Base-by-base conservation (phyloP, 2,888 invertebrate genomes). In the Microdon myrmicae region DNA sequence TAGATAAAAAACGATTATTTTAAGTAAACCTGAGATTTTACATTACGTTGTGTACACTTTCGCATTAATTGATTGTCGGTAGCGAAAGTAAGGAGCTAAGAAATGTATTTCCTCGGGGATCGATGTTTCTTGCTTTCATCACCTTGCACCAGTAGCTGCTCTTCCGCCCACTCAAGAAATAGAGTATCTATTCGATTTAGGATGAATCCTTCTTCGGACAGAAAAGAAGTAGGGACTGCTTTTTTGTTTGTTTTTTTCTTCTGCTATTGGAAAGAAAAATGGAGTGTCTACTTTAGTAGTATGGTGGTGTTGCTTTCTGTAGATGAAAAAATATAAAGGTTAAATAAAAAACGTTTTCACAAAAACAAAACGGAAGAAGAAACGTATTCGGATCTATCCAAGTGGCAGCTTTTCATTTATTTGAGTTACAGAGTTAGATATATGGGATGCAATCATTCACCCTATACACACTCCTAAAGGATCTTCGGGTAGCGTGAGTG, bases 61-160 rank as follows among this genome's bases (percentile, higher is more conserved):
- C 3, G 29, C 14, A 8, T 31, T 54, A 41, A 54, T 54, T 55
- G 55, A 55, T 55, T 32, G 29, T 39, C 32, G 16, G 17, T 54
- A 10, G 13, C 9, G 45, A 29, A 22, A 20, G 22, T 16, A 10
- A n/a, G 2, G 13, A 22, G 4, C n/a, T 5, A 12, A 7, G 25
- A 25, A 29, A 3, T 4, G 19, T 4, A 19, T 8, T 7, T 28
- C 28, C 3, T 9, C 6, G 7, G 6, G 20, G 31, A 10, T 23
- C 7, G 22, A 22, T 13, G n/a, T 13, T n/a, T n/a, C n/a, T n/a
- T n/a, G n/a, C n/a, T n/a, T n/a, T n/a, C n/a, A n/a, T n/a, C n/a
- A n/a, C n/a, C n/a, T n/a, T n/a, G n/a, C n/a, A n/a, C n/a, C n/a
- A n/a, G n/a, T n/a, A n/a, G n/a, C n/a, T n/a, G n/a, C n/a, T n/a